phyloP scores from a whole-genome alignment of 2,113 vertebrate species.

The Pionites leucogaster region DNA sequence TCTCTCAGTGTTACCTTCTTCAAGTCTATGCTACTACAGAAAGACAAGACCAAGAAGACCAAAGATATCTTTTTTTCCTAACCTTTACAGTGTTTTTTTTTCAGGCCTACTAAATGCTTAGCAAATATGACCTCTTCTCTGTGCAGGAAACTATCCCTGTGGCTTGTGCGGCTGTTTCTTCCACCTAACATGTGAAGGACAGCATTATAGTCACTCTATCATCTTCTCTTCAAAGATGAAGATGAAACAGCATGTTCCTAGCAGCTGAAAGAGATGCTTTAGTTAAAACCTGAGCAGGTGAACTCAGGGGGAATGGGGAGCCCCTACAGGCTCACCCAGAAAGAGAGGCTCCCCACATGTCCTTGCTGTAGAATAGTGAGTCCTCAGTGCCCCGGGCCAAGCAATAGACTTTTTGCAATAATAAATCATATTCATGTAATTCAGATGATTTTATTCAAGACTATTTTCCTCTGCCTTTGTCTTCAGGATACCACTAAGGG shows the following conservation, averaged over 20 bases:
- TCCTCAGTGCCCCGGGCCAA: background rate
- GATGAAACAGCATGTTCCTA: constrained; percentile 9
- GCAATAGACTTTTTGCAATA: background rate
- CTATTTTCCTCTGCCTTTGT: background rate
- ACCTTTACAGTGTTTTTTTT: background rate
- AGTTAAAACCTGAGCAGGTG: background rate
- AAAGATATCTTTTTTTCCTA: background rate
- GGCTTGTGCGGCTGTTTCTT: background rate
- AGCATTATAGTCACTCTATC: background rate
- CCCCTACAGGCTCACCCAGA: constrained; percentile 25
- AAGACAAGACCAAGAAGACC: background rate
- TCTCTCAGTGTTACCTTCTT: constrained; percentile 31
- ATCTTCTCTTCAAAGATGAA: constrained; percentile 23
- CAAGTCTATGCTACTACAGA: background rate
- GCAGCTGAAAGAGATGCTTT: background rate
- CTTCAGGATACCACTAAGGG: background rate
- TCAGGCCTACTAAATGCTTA: background rate
- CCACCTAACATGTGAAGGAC: background rate
- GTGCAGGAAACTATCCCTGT: background rate
- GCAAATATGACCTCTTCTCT: background rate
- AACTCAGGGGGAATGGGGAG: constrained; percentile 14
- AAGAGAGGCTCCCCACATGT: background rate
- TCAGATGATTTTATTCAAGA: background rate
- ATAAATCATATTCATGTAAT: background rate
- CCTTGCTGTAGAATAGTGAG: background rate